A percentile compares a stretch with the other conserved stretches of the same genome.
phyloP scores from a whole-genome alignment of 2,797 vertebrate genomes.

The Sebastes oblongus region DNA sequence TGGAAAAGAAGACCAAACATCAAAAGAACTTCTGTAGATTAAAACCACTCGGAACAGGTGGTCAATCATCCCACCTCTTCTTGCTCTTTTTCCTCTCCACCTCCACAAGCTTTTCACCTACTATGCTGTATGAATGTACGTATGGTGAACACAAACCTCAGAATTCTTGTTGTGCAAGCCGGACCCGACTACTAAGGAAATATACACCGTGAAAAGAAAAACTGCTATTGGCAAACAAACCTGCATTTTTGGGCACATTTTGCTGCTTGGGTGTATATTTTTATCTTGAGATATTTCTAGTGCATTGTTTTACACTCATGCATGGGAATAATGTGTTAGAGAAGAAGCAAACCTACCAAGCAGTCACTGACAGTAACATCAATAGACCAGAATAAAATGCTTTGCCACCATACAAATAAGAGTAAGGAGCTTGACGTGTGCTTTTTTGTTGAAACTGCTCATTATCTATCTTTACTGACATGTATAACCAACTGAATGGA shows the following conservation, averaged over 20 bases:
- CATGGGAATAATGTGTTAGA: not conserved
- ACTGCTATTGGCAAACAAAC: not conserved
- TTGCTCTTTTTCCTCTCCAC: not conserved
- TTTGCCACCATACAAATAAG: not conserved
- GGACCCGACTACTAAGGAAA: not conserved
- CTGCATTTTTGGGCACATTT: not conserved
- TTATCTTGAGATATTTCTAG: conserved; percentile 1
- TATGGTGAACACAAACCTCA: not conserved
- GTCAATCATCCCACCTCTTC: not conserved
- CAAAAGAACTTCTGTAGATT: conserved; percentile 13
- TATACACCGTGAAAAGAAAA: not conserved
- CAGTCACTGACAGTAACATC: not conserved
- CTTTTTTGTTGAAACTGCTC: not conserved
- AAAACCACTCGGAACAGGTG: conserved; percentile 1
- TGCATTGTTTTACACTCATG: conserved; percentile 2
- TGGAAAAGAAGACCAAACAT: not conserved
- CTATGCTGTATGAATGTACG: no score
- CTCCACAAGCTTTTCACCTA: not conserved
- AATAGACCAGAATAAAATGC: not conserved
- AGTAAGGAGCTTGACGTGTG: not conserved
- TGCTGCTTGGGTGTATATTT: not conserved
- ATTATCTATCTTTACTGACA: not conserved
- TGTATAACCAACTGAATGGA: not conserved
- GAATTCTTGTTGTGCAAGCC: not conserved
- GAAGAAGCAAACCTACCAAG: not conserved